Percentiles rank a stretch among this genome's conserved stretches.
Evolutionary conservation across 2,797 vertebrate genomes (phyloP).

Genomic region (Pristis pectinata): DNA sequence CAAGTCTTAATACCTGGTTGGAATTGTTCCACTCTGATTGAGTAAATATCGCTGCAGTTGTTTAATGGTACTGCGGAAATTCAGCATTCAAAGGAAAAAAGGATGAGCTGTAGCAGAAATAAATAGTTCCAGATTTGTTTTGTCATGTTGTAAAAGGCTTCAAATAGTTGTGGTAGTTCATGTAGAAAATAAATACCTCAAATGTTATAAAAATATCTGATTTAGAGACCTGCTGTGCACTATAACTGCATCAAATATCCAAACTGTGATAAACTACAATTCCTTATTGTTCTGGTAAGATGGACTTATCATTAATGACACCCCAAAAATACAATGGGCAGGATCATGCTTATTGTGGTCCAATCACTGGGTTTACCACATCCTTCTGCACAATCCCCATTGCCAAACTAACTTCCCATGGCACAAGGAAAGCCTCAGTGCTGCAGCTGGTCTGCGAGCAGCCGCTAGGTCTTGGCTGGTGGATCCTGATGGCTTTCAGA

Average conservation of each 20-base stretch:
- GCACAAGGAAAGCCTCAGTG: no score
- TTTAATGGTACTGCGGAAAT: not conserved
- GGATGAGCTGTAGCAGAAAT: not conserved
- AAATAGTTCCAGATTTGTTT: not conserved
- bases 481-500: no score
- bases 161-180: not conserved
- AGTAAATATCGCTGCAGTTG: not conserved
- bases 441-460: no score
- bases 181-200: not conserved
- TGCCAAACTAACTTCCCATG: no score
- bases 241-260: not conserved
- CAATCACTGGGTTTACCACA: no score
- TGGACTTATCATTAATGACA: not conserved
- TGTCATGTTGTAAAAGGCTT: not conserved
- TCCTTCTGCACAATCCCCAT: no score
- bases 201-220: not conserved
- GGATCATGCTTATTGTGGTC: no score
- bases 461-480: no score
- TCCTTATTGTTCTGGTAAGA: not conserved
- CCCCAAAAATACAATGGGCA: not conserved
- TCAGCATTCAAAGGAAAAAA: no score
- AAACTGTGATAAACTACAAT: not conserved
- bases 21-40: not conserved
- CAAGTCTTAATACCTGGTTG: not conserved
- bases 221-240: not conserved